A percentile compares a stretch with the other conserved stretches of the same genome.
These are phyloP conservation scores for Drosophila longiperda DNA, from an alignment of 2,888 invertebrate genomes.

Conservation along the genomic window DNA sequence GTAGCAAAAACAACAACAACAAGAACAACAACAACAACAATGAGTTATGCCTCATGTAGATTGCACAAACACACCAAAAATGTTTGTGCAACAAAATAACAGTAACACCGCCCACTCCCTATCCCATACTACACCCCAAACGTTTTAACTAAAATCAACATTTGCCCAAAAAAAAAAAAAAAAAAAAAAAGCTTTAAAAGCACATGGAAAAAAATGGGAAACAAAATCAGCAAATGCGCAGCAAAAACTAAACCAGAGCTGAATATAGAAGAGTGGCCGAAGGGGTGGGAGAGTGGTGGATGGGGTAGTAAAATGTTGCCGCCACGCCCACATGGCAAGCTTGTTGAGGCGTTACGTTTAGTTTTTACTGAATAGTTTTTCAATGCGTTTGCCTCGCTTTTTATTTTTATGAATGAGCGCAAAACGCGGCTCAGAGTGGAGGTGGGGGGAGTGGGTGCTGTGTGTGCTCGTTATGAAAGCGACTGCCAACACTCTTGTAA, in stretches of 20 bases:
- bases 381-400: conserved; percentile 14
- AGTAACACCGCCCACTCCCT: neutral
- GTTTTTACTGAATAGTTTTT: conserved; percentile 60
- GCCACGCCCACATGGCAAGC: conserved; percentile 46
- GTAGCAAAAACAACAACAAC: neutral
- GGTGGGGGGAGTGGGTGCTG: conserved; percentile 14
- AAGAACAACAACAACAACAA: conserved; percentile 7
- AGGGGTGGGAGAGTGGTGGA: neutral
- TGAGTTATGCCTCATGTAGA: conserved; percentile 14
- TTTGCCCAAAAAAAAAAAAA: conserved; percentile 28
- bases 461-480: conserved; percentile 59
- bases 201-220: conserved; percentile 17
- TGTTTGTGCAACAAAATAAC: conserved; percentile 49
- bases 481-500: conserved; percentile 64
- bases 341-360: conserved; percentile 55
- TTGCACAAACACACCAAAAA: conserved; percentile 36
- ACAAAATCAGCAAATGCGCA: conserved; percentile 59
- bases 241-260: conserved; percentile 50
- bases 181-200: conserved; percentile 15
- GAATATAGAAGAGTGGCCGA: neutral
- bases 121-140: conserved; percentile 11
- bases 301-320: conserved; percentile 11
- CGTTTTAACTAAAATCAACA: conserved; percentile 61
- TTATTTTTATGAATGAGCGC: conserved; percentile 49
- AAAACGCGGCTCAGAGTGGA: conserved; percentile 23